Base-by-base conservation (phyloP, 2,888 invertebrate genomes). In the Caenorhabditis sp. region DNA sequence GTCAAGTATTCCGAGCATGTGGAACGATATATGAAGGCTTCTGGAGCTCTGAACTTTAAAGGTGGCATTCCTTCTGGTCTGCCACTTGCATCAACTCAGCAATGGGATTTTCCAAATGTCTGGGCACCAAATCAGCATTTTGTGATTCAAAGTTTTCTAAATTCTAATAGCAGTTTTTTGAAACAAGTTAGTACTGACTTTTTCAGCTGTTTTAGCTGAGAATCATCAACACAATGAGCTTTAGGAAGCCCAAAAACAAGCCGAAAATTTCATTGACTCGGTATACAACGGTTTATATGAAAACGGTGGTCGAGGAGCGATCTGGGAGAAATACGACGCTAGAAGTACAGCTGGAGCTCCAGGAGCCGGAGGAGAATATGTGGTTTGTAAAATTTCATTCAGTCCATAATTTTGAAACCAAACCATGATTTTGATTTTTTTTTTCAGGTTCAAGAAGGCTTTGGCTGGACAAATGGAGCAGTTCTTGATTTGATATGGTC, bases 91-190 rank as follows among this genome's bases (percentile, higher is more conserved):
- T 95, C 95, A 4, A 95, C 96, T 9, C 79, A 88, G 67, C 88
- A 88, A 58, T 89, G 89, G 90, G 90, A 90, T 70, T 89, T 88
- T 80, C 90, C 90, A 8, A 90, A 90, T 65, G 88, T 89, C 37
- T 89, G 87, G 88, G 77, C 80, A 70, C 86, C 84, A 9, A 84
- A 88, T 32, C 86, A 89, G 92, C 95, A 97, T 90, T 95, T 97
- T 64, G 93, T 96, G 87, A 94, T 97, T 15, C 94, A 94, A 89
- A 96, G 95, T 0, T 93, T 96, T 65, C 94, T 95, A 32, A 89
- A 89, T 74, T 85, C 85, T 0, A 69, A 64, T 47, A 78, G 68
- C 32, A 61, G 32, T 26, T 60, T 62, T 32, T 28, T 67, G 24
- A 22, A 32, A 56, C 50, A 72, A 40, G 74, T 72, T 3, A 62